Evolutionary conservation across 92 coral and sea anemone species (phyloP).

Genomic region (Siderastrea radians): DNA sequence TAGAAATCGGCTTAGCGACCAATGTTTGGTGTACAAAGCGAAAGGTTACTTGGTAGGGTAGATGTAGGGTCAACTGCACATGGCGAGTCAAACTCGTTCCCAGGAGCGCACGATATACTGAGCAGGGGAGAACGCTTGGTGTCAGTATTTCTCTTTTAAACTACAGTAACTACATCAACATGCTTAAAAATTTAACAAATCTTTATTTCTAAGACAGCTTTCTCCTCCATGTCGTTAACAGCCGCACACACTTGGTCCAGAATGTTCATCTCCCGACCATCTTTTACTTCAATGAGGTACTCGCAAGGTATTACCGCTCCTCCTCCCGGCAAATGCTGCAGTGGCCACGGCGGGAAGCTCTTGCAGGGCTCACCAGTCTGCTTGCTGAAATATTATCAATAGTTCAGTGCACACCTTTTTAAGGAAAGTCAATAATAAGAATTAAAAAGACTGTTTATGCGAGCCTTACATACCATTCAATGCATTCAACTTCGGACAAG

Average conservation of each 20-base stretch:
- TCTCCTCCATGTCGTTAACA: conserved; percentile 28
- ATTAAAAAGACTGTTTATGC: not conserved
- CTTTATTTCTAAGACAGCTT: conserved; percentile 25
- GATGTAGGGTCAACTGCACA: no score
- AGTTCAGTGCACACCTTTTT: not conserved
- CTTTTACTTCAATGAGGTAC: conserved; percentile 43
- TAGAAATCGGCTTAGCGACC: no score
- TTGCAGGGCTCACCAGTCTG: conserved; percentile 10
- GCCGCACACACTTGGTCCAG: conserved; percentile 7
- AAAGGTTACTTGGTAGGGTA: no score
- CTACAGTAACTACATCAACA: not conserved
- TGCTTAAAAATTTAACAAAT: not conserved
- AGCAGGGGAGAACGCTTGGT: no score
- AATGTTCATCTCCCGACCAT: not conserved
- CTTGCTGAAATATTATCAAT: conserved; percentile 27
- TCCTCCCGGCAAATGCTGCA: conserved; percentile 51
- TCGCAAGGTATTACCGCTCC: conserved; percentile 60
- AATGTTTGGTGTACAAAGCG: no score
- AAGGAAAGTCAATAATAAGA: conserved; percentile 16
- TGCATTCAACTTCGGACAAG: conserved; percentile 24
- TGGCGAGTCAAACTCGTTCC: no score
- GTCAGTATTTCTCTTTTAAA: not conserved
- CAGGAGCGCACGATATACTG: no score
- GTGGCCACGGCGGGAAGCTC: conserved; percentile 21
- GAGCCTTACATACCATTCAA: not conserved